Evolutionary conservation across 2,888 invertebrate species (phyloP).

Genomic region (Clunio marinus): DNA sequence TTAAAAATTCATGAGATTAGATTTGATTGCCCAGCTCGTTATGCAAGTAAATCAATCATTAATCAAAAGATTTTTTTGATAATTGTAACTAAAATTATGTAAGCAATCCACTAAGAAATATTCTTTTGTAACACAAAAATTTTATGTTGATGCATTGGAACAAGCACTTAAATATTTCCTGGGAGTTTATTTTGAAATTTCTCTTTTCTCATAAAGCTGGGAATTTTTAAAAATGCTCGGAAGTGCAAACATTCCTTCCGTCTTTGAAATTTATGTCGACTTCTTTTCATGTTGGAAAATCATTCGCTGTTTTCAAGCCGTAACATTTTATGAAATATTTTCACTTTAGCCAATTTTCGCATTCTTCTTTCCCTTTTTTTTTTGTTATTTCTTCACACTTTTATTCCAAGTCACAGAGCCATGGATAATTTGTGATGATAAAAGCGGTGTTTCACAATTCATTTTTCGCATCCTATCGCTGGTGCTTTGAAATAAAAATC

Average conservation of each 20-base stretch:
- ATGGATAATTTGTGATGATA: conserved; percentile 30
- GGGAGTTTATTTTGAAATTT: neutral
- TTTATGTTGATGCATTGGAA: too few species aligned
- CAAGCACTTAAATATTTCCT: neutral
- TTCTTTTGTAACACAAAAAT: too few species aligned
- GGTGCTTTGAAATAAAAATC: conserved; percentile 20
- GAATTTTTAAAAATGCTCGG: neutral
- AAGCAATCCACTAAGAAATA: too few species aligned
- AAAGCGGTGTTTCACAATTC: neutral
- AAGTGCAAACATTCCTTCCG: neutral
- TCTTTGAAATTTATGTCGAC: conserved; percentile 4
- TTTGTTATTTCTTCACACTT: conserved; percentile 8
- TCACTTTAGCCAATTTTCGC: conserved; percentile 33
- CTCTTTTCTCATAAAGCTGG: neutral
- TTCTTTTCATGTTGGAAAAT: neutral
- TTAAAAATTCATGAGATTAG: too few species aligned
- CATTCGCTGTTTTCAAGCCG: conserved; percentile 1
- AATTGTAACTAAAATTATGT: too few species aligned
- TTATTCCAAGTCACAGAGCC: conserved; percentile 19
- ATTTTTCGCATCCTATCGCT: neutral
- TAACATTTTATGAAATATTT: conserved; percentile 11
- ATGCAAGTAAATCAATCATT: too few species aligned
- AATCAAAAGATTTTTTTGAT: too few species aligned
- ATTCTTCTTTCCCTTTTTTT: neutral
- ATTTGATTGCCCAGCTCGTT: too few species aligned